Percentiles rank a stretch among this genome's conserved stretches.
Conservation (phyloP, 2,888 invertebrate genomes). For the Scelioninae gen. 2 region DNA sequence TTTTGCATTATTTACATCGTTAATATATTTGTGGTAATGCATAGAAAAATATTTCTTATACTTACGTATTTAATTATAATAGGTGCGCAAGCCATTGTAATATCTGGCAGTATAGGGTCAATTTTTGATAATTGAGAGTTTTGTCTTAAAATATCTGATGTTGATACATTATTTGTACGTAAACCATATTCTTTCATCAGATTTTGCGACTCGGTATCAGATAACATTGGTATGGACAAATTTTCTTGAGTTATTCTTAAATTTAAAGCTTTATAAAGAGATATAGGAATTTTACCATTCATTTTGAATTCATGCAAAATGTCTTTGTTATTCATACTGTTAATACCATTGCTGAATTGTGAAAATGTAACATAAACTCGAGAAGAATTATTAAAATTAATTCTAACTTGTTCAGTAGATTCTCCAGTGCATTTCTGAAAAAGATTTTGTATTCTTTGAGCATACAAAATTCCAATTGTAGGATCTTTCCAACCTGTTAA, state of each 20-base stretch:
- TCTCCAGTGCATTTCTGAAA: conserved; percentile 74
- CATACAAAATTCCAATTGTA: conserved; percentile 85
- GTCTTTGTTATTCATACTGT: too few relatives aligned
- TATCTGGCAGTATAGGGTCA: too few relatives aligned
- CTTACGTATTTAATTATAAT: conserved; percentile 74
- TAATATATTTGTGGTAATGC: too few relatives aligned
- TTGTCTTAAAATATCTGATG: too few relatives aligned
- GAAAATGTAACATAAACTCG: conserved; percentile 79
- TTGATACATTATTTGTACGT: too few relatives aligned
- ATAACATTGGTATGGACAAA: conserved; percentile 77
- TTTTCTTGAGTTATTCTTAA: conserved; percentile 76
- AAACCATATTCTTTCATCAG: too few relatives aligned
- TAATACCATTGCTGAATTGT: too few relatives aligned
- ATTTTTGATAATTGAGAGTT: too few relatives aligned
- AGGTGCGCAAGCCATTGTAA: too few relatives aligned
- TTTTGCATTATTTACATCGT: too few relatives aligned
- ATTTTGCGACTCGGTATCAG: conserved; percentile 61
- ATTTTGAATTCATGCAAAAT: conserved; percentile 31
- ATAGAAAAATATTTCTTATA: too few relatives aligned
- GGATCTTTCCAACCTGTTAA: conserved; percentile 76
- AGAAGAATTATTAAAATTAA: conserved; percentile 76
- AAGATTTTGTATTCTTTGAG: conserved; percentile 79
- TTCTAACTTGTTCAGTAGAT: conserved; percentile 67
- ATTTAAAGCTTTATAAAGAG: conserved; percentile 81
- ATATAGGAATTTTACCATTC: conserved; percentile 72